Base-by-base conservation (phyloP, 2,888 invertebrate genomes). In the Leptogaster cylindrica region DNA sequence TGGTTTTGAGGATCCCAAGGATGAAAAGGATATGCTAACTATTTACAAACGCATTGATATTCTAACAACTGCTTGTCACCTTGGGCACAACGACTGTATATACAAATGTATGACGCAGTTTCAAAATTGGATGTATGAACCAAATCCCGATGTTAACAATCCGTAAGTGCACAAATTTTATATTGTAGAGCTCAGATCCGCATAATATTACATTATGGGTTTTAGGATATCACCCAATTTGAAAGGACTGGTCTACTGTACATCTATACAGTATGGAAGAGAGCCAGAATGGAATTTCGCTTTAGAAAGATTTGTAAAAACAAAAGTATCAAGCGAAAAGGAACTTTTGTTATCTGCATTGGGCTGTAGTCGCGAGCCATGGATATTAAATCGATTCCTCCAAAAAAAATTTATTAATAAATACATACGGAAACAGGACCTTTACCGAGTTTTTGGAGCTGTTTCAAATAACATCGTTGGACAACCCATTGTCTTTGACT, bases 261-360 rank as follows among this genome's bases (percentile, higher is more conserved):
- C 91, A 1, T 95, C 92, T 0, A 88, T 97, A 5, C 85, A 88
- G 66, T 86, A 89, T 7, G 96, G 96, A 0, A 90, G 91, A 0
- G 89, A 91, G 71, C 83, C 85, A 0, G 94, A 95, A 76, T 97
- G 96, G 96, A 87, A 91, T 70, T 96, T 95, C 77, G 89, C 91
- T 0, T 94, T 93, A 88, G 84, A 90, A 50, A 84, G 90, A 27
- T 95, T 92, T 77, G 78, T 86, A 33, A 86, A 85, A 2, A 87
- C 92, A 1, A 89, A 89, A 71, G 89, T 92, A 0, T 92, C 92
- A 0, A 89, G 91, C 0, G 95, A 96, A 77, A 88, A 92, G 73
- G 90, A 90, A 72, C 83, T 89, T 6, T 81, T 96, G 6, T 82
- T 95, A 10, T 85, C 84, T 4, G 89, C 92, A 0, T 82, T 97